A percentile compares a stretch with the other conserved stretches of the same genome.
Evolutionary conservation across 2,113 vertebrate species (phyloP).

Genomic region (Mionectes macconnelli): DNA sequence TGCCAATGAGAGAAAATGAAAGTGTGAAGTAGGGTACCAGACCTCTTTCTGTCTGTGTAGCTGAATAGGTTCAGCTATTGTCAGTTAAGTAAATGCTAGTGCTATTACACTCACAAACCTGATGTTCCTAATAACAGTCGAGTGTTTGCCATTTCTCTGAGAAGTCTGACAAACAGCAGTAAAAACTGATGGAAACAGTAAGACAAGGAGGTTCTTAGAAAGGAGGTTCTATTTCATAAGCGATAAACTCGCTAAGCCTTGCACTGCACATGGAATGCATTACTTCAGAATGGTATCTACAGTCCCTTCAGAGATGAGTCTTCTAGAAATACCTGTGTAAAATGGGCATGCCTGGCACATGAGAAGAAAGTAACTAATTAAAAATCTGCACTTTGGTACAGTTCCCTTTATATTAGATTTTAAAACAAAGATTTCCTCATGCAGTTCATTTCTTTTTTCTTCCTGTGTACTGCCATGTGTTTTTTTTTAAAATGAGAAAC

Average conservation of each 20-base stretch:
- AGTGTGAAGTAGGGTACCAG: neutral
- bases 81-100: neutral
- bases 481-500: neutral
- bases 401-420: neutral
- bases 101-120: neutral
- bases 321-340: neutral
- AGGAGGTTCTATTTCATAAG: neutral
- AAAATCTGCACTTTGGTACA: neutral
- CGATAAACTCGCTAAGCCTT: neutral
- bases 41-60: neutral
- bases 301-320: neutral
- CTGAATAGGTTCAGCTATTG: neutral
- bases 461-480: neutral
- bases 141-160: neutral
- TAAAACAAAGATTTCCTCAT: neutral
- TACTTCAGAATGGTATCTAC: neutral
- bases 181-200: neutral
- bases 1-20: neutral
- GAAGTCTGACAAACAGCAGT: neutral
- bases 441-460: neutral
- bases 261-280: accelerated
- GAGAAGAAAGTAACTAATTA: neutral
- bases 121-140: neutral
- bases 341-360: neutral
- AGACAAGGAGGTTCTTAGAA: neutral